Evolutionary conservation across 2,888 invertebrate species (phyloP).

Genomic region (Smittia aterrima): DNA sequence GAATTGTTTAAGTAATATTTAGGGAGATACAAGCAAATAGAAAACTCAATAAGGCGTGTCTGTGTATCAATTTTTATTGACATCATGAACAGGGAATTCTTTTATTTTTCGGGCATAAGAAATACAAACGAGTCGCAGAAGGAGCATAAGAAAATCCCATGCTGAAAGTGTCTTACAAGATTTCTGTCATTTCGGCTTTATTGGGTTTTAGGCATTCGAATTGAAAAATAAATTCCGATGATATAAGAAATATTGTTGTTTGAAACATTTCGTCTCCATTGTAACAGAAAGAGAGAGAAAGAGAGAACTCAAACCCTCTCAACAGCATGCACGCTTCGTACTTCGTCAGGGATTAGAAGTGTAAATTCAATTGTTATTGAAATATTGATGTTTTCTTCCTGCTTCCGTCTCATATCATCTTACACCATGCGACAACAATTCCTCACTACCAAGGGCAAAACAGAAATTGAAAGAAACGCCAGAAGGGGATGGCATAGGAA

Average conservation of each 20-base stretch:
- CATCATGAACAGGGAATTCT: not conserved
- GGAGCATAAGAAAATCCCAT: not conserved
- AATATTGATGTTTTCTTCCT: constrained; percentile 28
- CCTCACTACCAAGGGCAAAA: too few species aligned
- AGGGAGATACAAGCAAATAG: not conserved
- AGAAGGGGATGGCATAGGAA: not conserved
- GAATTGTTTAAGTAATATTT: not conserved
- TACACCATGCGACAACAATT: not conserved
- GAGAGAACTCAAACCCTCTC: too few species aligned
- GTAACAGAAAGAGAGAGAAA: too few species aligned
- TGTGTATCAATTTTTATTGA: not conserved
- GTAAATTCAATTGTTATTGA: constrained; percentile 41
- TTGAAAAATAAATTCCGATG: constrained; percentile 15
- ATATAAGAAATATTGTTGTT: not conserved
- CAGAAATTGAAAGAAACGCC: not conserved
- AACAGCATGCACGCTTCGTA: constrained; percentile 5
- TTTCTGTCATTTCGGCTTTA: constrained; percentile 26
- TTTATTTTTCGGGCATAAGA: not conserved
- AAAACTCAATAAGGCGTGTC: not conserved
- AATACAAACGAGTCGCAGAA: not conserved
- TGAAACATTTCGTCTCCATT: not conserved
- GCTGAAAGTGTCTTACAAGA: constrained; percentile 20
- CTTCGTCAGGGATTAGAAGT: constrained; percentile 40
- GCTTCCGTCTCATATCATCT: not conserved
- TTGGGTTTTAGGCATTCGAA: constrained; percentile 16